phyloP scores from a whole-genome alignment of 1,140 invertebrate genomes.

The Drosophila erecta region DNA sequence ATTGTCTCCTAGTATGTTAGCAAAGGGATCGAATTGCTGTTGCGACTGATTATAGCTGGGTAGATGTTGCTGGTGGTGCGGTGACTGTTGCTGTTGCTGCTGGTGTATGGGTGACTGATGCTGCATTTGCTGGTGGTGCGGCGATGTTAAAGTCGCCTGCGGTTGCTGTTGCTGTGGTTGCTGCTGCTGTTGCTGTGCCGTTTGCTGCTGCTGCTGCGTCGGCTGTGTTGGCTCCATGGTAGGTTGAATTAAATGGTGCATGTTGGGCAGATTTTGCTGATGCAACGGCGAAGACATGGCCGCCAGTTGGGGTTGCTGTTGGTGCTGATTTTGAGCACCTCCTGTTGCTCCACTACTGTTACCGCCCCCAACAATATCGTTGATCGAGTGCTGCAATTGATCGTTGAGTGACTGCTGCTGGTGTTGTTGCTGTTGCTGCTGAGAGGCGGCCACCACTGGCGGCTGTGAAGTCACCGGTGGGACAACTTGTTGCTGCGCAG shows the following conservation, averaged over 20 bases:
- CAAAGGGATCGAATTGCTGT: conserved; percentile 75
- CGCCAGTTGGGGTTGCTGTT: conserved; percentile 48
- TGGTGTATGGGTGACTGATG: conserved; percentile 71
- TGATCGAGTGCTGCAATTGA: conserved; percentile 83
- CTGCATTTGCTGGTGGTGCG: conserved; percentile 74
- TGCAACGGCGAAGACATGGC: conserved; percentile 66
- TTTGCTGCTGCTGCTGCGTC: conserved; percentile 43
- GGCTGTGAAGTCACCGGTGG: conserved; percentile 36
- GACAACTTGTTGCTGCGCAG: conserved; percentile 64
- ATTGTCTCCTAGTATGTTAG: conserved; percentile 51
- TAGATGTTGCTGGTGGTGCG: conserved; percentile 61
- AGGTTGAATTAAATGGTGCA: conserved; percentile 70
- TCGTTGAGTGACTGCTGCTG: conserved; percentile 74
- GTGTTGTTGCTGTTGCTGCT: conserved; percentile 70
- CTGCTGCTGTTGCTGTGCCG: conserved; percentile 25
- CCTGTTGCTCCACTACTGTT: conserved; percentile 38
- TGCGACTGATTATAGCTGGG: conserved; percentile 73
- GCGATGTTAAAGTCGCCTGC: conserved; percentile 48
- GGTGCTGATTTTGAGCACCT: conserved; percentile 7
- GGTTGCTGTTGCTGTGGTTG: conserved; percentile 43
- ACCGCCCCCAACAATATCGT: conserved; percentile 80
- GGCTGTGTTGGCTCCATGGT: conserved; percentile 40
- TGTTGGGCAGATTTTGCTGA: conserved; percentile 65
- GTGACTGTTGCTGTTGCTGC: conserved; percentile 64
- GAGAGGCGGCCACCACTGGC: conserved; percentile 40